A percentile compares a stretch with the other conserved stretches of the same genome.
phyloP scores from a whole-genome alignment of 2,113 vertebrate species.

The Clarias gariepinus region DNA sequence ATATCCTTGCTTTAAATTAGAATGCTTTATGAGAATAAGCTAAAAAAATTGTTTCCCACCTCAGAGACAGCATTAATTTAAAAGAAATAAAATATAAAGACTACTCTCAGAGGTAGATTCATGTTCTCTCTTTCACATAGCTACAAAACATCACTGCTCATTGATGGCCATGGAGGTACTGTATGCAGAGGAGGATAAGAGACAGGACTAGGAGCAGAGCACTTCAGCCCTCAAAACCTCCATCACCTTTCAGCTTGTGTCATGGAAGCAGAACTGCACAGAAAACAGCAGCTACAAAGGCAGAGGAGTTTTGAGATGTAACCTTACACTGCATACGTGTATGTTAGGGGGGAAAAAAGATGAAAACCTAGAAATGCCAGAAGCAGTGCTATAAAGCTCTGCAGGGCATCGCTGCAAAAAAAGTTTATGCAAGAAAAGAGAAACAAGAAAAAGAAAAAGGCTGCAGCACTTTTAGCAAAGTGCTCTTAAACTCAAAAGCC shows the following conservation, averaged over 20 bases:
- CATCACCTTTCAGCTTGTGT: conserved; percentile 5
- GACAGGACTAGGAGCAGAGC: background rate
- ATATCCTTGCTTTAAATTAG: background rate
- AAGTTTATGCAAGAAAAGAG: conserved; percentile 6
- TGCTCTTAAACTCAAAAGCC: conserved; percentile 16
- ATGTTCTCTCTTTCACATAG: background rate
- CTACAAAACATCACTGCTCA: background rate
- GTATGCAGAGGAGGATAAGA: conserved; percentile 13
- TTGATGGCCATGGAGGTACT: background rate
- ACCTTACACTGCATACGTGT: background rate
- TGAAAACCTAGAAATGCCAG: conserved; percentile 13
- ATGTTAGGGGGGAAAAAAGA: conserved; percentile 7
- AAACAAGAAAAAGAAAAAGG: conserved; percentile 9
- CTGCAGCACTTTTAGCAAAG: background rate
- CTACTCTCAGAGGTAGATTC: background rate
- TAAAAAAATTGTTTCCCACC: background rate
- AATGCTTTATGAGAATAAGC: background rate
- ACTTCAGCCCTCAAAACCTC: background rate
- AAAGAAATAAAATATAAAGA: background rate
- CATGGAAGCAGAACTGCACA: background rate
- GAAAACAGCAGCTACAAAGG: conserved; percentile 6
- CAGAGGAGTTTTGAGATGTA: background rate
- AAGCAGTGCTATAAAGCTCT: background rate
- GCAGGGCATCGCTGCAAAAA: background rate
- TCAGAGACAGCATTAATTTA: background rate